Conservation (phyloP, 1,140 invertebrate species). For the Drosophila novamexicana region DNA sequence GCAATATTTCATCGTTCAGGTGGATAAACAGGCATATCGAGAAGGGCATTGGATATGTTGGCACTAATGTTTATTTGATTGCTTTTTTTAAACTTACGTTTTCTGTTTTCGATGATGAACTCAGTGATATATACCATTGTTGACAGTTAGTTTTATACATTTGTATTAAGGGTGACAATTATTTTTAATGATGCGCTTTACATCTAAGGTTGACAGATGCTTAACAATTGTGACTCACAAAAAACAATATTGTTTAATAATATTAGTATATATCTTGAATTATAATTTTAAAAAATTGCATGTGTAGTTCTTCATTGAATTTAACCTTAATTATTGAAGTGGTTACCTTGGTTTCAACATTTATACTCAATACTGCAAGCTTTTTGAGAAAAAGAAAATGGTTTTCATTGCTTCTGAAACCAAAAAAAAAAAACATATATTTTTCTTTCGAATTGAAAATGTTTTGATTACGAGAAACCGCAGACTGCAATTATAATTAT, state of each 20-base stretch:
- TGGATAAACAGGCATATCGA: background rate
- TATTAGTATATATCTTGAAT: no score
- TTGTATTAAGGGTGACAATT: no score
- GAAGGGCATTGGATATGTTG: background rate
- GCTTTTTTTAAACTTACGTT: background rate
- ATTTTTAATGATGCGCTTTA: no score
- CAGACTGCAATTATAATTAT: constrained; percentile 40
- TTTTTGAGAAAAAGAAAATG: background rate
- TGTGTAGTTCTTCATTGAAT: no score
- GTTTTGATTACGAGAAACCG: constrained; percentile 24
- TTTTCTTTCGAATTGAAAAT: constrained; percentile 11
- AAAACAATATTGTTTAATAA: no score
- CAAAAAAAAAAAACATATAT: constrained; percentile 7
- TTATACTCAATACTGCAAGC: background rate
- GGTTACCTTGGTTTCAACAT: no score
- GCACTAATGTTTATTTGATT: no score
- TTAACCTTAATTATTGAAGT: no score
- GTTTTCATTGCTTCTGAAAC: background rate
- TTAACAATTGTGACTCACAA: no score
- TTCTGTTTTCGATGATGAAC: background rate
- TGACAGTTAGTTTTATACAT: background rate
- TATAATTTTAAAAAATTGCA: no score
- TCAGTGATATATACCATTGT: background rate
- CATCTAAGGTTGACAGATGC: no score
- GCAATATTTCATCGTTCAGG: background rate